Evolutionary conservation across 2,797 vertebrate genomes (phyloP), one percentile per base, ranked within the genome.

Genomic region (Coreius guichenoti): DNA sequence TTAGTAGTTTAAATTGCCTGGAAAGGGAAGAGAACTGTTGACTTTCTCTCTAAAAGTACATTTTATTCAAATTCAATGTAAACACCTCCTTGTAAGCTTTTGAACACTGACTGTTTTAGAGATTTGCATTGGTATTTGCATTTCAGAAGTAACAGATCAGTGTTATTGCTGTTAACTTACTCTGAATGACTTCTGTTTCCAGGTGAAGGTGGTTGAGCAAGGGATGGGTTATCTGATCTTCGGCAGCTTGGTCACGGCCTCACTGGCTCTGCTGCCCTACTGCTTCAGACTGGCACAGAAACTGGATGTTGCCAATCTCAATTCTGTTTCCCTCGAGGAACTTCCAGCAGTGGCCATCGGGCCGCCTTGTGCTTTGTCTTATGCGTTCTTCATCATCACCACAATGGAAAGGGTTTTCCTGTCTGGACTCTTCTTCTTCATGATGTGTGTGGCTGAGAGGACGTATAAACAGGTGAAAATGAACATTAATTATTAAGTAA

Each of bases 371-470:
- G 36, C 75, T 16, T 88, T 90, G 0, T 88, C 95, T 21, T 76
- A 96, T 12, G 26, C 92, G 14, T 93, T 99, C 87, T 93, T 96
- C 90, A 70, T 94, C 8, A 97, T 99, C 95, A 97, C 96, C 56
- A 95, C 96, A 3, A 91, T 98, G 86, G 97, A 98, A 75, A 95
- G 97, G 81, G 91, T 97, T 58, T 98, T 96, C 93, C 96, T 99
- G 84, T 96, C 95, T 0, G 97, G 97, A 89, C 96, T 99, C 89
- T 98, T 99, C 89, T 99, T 99, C 94, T 99, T 99, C 92, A 97
- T 99, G 97, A 97, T 99, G 96, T 99, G 98, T 86, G 98, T 99
- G 87, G 98, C 98, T 2, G 98, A 99, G 94, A 96, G 97, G 87
- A 99, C 98, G 0, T 99, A 99, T 89, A 99, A 98, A 80, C 98